A percentile compares a stretch with the other conserved stretches of the same genome.
These are phyloP conservation scores for Halichoerus grypus DNA, from an alignment of 2,113 vertebrate species.

Conservation along the genomic window DNA sequence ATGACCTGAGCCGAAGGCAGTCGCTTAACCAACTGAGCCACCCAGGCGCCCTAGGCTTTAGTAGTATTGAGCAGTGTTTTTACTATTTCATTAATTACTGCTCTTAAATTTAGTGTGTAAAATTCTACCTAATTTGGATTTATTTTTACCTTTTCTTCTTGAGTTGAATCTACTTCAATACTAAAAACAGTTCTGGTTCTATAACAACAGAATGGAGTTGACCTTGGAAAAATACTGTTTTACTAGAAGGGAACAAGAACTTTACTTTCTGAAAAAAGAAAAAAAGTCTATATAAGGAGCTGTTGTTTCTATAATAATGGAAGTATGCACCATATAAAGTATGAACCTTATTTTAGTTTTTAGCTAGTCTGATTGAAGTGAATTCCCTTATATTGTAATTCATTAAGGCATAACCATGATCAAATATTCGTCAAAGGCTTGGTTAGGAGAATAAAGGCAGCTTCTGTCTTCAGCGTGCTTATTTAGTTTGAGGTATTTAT, in stretches of 20 bases:
- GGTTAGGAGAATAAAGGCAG: background rate
- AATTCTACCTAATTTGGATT: background rate
- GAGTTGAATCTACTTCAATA: background rate
- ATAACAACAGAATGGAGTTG: background rate
- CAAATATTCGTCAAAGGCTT: background rate
- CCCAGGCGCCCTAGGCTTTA: too few species aligned
- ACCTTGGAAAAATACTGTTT: background rate
- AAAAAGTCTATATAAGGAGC: background rate
- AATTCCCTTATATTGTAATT: background rate
- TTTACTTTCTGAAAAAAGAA: background rate
- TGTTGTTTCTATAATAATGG: background rate
- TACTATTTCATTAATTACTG: background rate
- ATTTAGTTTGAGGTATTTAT: background rate
- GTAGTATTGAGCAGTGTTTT: background rate
- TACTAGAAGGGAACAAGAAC: background rate
- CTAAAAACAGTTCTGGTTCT: background rate
- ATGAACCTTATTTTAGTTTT: background rate
- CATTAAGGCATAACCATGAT: background rate
- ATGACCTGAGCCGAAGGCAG: too few species aligned
- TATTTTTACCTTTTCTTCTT: background rate
- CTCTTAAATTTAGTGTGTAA: background rate
- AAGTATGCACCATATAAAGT: background rate
- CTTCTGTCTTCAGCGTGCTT: background rate
- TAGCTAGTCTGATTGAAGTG: background rate
- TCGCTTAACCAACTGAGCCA: too few species aligned